A percentile compares a stretch with the other conserved stretches of the same genome.
These are phyloP conservation scores for Pilophorus perplexus DNA, from an alignment of 2,888 invertebrate species.

Conservation along the genomic window DNA sequence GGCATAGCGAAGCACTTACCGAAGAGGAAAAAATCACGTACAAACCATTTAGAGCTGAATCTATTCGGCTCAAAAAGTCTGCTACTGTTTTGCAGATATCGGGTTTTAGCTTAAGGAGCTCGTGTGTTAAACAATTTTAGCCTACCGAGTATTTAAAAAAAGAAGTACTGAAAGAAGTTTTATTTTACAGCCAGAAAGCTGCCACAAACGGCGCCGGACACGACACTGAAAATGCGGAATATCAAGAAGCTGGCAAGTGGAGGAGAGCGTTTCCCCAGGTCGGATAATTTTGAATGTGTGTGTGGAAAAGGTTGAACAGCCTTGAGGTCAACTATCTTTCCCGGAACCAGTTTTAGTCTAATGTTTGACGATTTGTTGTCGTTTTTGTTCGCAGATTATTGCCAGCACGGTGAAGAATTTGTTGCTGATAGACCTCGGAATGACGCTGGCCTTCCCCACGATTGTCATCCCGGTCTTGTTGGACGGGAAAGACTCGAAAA, in stretches of 20 bases:
- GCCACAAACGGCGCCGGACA: slow-evolving; percentile 4
- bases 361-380: background rate
- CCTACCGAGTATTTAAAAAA: too few species aligned
- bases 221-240: slow-evolving; percentile 33
- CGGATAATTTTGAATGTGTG: background rate
- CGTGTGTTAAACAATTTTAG: too few species aligned
- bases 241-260: slow-evolving; percentile 42
- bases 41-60: too few species aligned
- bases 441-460: slow-evolving; percentile 61
- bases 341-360: background rate
- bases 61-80: too few species aligned
- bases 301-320: background rate
- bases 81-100: too few species aligned
- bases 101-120: too few species aligned
- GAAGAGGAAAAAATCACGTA: too few species aligned
- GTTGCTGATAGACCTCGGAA: slow-evolving; percentile 58
- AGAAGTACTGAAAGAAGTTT: too few species aligned
- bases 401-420: slow-evolving; percentile 60
- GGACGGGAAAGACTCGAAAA: slow-evolving; percentile 54
- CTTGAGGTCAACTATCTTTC: background rate
- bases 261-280: slow-evolving; percentile 46
- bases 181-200: slow-evolving; percentile 15
- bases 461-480: slow-evolving; percentile 60
- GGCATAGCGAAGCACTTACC: too few species aligned
- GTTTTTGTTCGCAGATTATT: slow-evolving; percentile 54